Conservation (phyloP, 2,797 vertebrate genomes). For the Brachyrhaphis roseni region DNA sequence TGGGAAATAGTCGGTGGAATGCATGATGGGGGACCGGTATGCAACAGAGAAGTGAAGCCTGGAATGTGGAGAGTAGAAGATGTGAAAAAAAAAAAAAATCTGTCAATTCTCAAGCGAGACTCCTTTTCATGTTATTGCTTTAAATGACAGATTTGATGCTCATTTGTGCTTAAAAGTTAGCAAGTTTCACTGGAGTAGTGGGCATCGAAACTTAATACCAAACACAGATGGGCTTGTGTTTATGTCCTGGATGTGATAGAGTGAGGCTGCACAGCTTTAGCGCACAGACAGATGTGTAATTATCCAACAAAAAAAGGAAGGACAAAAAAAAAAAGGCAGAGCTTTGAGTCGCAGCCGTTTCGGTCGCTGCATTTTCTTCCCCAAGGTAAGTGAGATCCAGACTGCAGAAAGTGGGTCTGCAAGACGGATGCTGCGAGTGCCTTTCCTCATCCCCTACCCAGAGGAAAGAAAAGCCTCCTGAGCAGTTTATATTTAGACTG, state of each 20-base stretch:
- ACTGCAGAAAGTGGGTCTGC: slow-evolving; percentile 78
- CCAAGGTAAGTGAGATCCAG: slow-evolving; percentile 58
- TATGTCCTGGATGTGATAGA: slow-evolving; percentile 37
- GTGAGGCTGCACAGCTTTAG: slow-evolving; percentile 13
- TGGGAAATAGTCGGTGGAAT: slow-evolving; percentile 46
- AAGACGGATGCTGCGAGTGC: slow-evolving; percentile 75
- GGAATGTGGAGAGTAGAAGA: slow-evolving; percentile 28
- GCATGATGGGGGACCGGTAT: slow-evolving; percentile 34
- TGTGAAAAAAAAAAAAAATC: slow-evolving; percentile 14
- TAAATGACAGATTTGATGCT: slow-evolving; percentile 47
- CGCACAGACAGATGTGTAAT: slow-evolving; percentile 61
- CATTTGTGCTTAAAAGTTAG: slow-evolving; percentile 19
- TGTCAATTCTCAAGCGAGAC: neutral
- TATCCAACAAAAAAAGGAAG: slow-evolving; percentile 40
- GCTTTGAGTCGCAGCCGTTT: slow-evolving; percentile 41
- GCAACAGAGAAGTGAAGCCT: slow-evolving; percentile 32
- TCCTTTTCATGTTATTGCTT: slow-evolving; percentile 13
- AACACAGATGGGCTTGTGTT: slow-evolving; percentile 52
- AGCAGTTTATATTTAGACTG: slow-evolving; percentile 79
- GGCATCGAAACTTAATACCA: slow-evolving; percentile 43
- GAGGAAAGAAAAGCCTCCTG: slow-evolving; percentile 66
- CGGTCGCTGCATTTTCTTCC: slow-evolving; percentile 49
- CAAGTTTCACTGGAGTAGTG: slow-evolving; percentile 46
- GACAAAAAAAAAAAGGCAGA: slow-evolving; percentile 37
- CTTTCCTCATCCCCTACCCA: slow-evolving; percentile 62